Evolutionary conservation across 1,140 invertebrate genomes (phyloP), one percentile per base, ranked within the genome.

Genomic region (Spodoptera litura): DNA sequence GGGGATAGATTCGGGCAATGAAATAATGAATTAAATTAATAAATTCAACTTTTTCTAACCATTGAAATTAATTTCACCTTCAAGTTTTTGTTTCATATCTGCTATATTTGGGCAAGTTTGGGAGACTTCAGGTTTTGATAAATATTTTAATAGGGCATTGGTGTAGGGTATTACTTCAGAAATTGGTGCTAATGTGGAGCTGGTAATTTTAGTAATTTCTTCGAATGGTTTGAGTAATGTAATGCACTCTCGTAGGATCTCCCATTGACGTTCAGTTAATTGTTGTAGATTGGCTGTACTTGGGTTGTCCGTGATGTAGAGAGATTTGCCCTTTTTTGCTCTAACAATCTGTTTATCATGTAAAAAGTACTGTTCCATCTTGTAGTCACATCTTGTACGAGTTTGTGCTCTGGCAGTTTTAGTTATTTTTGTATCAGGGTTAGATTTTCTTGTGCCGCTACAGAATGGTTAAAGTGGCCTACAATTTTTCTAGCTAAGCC

Each of bases 311-410:
- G 35, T 8, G 6, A 38, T 38, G 55, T 89, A 88, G 31, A 88
- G 80, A 85, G 87, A 3, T 88, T 49, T 58, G 85, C 86, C 13
- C 82, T 76, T 31, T 85, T 89, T 75, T 89, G 86, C 79, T 89
- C 81, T 81, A 87, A 64, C 35, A 86, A 64, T 15, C 82, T 78
- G 53, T 85, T 81, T n/a, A 80, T 35, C 74, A 87, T 71, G 79
- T 89, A 88, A 74, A 82, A 87, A 2, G 86, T 85, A 31, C 83
- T 85, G 71, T 88, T 89, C 84, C 87, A 88, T 5, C 87, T 56
- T 9, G 85, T 88, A 38, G 70, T 85, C 0, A 86, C 61, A 81
- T 88, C 83, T 79, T 89, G 87, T 27, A 86, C 84, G 53, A 88
- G 70, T 55, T 84, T 82, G 72, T 87, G 84, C 10, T 89, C 31